phyloP scores from a whole-genome alignment of 2,888 invertebrate genomes.

The Sinotaia quadrata region DNA sequence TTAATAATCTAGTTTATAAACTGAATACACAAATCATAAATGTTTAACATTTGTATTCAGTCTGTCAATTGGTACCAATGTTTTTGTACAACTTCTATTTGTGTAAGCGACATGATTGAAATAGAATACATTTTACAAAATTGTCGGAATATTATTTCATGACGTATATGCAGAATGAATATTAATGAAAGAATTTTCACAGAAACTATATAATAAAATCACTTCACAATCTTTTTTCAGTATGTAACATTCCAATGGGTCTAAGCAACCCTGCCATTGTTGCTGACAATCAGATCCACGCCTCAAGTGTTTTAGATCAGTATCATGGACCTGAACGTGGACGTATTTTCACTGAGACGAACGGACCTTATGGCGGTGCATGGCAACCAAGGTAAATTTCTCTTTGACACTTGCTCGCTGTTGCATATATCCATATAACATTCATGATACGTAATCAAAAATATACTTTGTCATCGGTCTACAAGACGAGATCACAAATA shows the following conservation, averaged over 20 bases:
- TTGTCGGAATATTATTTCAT: no score
- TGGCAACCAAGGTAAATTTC: constrained; percentile 48
- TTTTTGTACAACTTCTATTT: no score
- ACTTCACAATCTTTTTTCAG: constrained; percentile 32
- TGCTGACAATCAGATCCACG: constrained; percentile 51
- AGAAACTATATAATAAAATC: no score
- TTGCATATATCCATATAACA: neutral
- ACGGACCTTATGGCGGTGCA: constrained; percentile 52
- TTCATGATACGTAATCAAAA: no score
- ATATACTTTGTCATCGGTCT: neutral
- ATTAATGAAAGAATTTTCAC: no score
- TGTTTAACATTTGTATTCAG: no score
- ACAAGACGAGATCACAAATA: neutral
- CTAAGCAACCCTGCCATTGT: constrained; percentile 50
- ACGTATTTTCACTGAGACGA: constrained; percentile 51
- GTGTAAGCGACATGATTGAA: no score
- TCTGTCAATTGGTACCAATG: no score
- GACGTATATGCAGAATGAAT: no score
- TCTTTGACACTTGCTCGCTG: neutral
- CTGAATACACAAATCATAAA: no score
- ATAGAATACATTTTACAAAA: no score
- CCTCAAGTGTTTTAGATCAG: constrained; percentile 50
- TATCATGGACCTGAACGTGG: constrained; percentile 50
- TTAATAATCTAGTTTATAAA: no score
- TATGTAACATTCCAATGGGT: constrained; percentile 59